A percentile compares a stretch with the other conserved stretches of the same genome.
Evolutionary conservation across 1,140 invertebrate species (phyloP).

Genomic region (Heterodera carotae): DNA sequence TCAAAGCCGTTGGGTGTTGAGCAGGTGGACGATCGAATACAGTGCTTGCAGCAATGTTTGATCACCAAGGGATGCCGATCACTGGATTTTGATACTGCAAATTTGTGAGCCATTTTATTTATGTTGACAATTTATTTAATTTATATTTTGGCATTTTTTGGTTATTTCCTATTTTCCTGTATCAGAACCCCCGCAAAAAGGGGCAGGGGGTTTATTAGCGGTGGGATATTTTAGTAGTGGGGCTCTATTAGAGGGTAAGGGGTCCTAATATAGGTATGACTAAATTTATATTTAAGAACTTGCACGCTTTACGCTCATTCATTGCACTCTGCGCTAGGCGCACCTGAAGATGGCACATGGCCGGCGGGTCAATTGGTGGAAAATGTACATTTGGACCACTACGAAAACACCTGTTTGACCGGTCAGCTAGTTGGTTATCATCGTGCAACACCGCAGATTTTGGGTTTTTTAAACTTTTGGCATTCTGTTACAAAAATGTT

Average conservation of each 20-base stretch:
- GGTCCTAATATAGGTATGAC: no score
- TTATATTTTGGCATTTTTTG: no score
- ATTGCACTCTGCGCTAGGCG: background rate
- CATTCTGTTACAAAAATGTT: no score
- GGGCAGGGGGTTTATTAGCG: no score
- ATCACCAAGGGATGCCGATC: constrained; percentile 6
- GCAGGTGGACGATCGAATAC: constrained; percentile 19
- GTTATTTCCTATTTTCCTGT: no score
- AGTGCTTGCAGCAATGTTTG: constrained; percentile 26
- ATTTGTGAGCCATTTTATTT: constrained; percentile 8
- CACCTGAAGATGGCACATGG: constrained; percentile 13
- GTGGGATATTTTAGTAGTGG: no score
- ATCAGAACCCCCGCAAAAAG: no score
- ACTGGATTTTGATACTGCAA: constrained; percentile 22
- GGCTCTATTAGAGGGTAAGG: no score
- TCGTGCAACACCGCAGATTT: no score
- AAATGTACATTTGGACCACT: constrained; percentile 33
- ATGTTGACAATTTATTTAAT: no score
- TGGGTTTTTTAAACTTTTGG: no score
- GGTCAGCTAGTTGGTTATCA: constrained; percentile 31
- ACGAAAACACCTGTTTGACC: constrained; percentile 47
- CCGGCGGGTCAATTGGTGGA: constrained; percentile 26
- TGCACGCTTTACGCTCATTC: constrained; percentile 11
- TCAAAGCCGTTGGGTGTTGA: constrained; percentile 5
- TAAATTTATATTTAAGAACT: no score